Percentiles rank a stretch among this genome's conserved stretches.
Conservation (phyloP, 23 tunicate genomes). For the Corella eumyota region DNA sequence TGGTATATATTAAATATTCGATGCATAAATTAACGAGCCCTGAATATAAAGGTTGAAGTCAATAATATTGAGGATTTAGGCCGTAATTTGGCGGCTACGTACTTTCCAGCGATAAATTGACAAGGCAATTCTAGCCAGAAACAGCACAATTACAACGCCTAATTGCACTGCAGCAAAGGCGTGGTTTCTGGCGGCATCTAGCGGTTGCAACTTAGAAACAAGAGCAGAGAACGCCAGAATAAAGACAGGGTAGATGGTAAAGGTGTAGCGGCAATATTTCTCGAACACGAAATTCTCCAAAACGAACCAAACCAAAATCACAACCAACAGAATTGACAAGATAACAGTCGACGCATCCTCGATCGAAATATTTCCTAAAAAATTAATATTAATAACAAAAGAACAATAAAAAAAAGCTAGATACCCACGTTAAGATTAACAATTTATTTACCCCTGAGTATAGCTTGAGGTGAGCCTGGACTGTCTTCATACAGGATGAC, state of each 20-base stretch:
- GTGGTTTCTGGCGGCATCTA: slow-evolving; percentile 10
- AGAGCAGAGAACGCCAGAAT: slow-evolving; percentile 41
- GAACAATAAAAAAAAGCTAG: neutral
- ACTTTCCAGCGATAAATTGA: neutral
- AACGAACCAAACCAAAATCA: slow-evolving; percentile 42
- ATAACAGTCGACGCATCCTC: slow-evolving; percentile 25
- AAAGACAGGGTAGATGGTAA: slow-evolving; percentile 59
- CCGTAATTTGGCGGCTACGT: too few species aligned
- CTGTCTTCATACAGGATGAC: slow-evolving; percentile 54
- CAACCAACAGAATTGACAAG: slow-evolving; percentile 25
- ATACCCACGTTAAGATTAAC: neutral
- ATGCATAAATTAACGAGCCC: too few species aligned
- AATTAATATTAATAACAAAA: neutral
- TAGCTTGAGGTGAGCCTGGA: slow-evolving; percentile 10
- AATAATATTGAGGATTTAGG: too few species aligned
- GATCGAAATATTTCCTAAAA: slow-evolving; percentile 24
- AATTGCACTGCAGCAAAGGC: slow-evolving; percentile 15
- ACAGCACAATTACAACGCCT: slow-evolving; percentile 4
- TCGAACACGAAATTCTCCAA: slow-evolving; percentile 65
- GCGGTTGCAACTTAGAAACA: slow-evolving; percentile 12
- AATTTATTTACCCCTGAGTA: slow-evolving; percentile 29
- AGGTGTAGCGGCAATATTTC: slow-evolving; percentile 51
- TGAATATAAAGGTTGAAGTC: too few species aligned
- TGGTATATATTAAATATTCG: too few species aligned
- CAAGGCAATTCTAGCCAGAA: slow-evolving; percentile 5